A percentile compares a stretch with the other conserved stretches of the same genome.
Conservation (phyloP, 1,140 invertebrate species). For the Apocrypta bakeri region DNA sequence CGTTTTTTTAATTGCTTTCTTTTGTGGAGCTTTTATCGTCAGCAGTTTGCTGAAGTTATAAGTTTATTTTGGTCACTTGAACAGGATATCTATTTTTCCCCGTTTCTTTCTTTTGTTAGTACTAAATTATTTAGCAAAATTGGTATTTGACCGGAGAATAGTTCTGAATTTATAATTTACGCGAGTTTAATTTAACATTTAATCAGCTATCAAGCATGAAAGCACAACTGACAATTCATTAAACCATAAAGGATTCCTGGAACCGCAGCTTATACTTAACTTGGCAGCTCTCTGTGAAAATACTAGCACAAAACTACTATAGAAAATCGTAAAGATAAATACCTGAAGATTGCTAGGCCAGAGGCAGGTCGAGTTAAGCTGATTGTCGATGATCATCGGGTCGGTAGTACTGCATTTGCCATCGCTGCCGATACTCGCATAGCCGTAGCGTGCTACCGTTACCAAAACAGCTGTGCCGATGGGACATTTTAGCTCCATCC, state of each 20-base stretch:
- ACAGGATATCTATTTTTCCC: background rate
- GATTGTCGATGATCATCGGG: constrained; percentile 58
- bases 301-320: background rate
- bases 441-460: constrained; percentile 84
- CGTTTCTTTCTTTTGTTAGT: no score
- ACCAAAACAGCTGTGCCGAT: constrained; percentile 90
- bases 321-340: constrained; percentile 45
- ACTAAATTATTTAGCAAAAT: no score
- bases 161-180: no score
- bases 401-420: constrained; percentile 71
- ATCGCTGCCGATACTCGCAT: constrained; percentile 68
- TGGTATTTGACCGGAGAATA: no score
- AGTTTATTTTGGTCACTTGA: background rate
- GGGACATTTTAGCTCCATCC: constrained; percentile 88
- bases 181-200: background rate
- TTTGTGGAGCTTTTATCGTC: background rate
- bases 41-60: background rate
- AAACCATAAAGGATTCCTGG: no score
- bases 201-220: no score
- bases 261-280: background rate
- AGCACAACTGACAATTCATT: no score
- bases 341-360: constrained; percentile 77
- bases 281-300: background rate
- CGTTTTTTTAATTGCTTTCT: constrained; percentile 10
- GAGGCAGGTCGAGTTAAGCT: constrained; percentile 73